Evolutionary conservation across 2,797 vertebrate genomes (phyloP).

Genomic region (Spinibarbus caldwelli): DNA sequence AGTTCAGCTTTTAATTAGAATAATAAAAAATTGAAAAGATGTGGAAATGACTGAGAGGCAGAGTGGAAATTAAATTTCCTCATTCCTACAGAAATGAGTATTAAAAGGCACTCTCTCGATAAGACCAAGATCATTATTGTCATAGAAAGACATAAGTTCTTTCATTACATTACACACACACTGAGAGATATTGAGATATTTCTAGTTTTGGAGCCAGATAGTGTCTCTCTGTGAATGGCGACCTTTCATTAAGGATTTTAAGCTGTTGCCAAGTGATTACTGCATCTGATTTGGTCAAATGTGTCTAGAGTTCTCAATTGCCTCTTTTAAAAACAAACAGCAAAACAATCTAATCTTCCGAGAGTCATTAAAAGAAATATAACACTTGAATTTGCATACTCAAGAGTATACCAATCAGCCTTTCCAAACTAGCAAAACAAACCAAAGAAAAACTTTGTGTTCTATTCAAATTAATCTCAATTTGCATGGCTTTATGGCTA

Average conservation of each 20-base stretch:
- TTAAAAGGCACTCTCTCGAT: slow-evolving; percentile 65
- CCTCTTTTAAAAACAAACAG: slow-evolving; percentile 7
- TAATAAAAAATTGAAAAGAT: slow-evolving; percentile 58
- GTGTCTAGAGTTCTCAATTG: background rate
- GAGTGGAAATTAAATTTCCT: slow-evolving; percentile 59
- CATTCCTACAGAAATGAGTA: slow-evolving; percentile 54
- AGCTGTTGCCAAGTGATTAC: background rate
- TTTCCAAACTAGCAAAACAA: background rate
- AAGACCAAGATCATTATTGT: slow-evolving; percentile 54
- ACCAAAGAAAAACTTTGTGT: background rate
- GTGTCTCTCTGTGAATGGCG: background rate
- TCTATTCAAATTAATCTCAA: background rate
- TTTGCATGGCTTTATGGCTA: background rate
- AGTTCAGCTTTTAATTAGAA: slow-evolving; percentile 58
- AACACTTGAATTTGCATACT: slow-evolving; percentile 3
- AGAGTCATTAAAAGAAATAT: background rate
- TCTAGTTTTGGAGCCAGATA: background rate
- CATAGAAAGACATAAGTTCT: slow-evolving; percentile 56
- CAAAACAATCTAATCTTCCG: slow-evolving; percentile 11
- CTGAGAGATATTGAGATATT: background rate
- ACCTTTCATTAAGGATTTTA: background rate
- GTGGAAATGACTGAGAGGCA: slow-evolving; percentile 65
- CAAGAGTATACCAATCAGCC: background rate
- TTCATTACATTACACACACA: slow-evolving; percentile 15
- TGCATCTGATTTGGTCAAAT: slow-evolving; percentile 14